Base-by-base conservation (phyloP, 2,113 vertebrate genomes). In the Psittacara wagleri region DNA sequence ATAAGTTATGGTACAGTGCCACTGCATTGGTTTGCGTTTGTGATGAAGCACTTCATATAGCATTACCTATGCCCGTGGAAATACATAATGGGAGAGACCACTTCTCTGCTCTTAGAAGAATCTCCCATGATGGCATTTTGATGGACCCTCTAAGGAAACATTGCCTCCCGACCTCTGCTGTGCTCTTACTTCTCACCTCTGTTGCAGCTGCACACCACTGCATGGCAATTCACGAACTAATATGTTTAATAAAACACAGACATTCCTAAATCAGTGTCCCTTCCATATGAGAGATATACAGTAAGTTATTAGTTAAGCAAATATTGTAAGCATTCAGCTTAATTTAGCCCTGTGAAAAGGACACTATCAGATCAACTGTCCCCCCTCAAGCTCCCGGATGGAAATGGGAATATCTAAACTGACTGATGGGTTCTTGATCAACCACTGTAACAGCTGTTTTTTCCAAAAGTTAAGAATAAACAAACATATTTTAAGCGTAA, bases 1-100 rank as follows among this genome's bases (percentile, higher is more conserved):
- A 95, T 88, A 96, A 95, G 94, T 95, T 72, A 97, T 86, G 73
- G 90, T 82, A 93, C 8, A 0, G 82, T 83, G 79, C 95, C 95
- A 92, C 48, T n/a, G 80, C 92, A 90, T 78, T 84, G 83, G 90
- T 78, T 96, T 94, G 88, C 83, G 79, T 95, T 89, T 81, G 43
- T 88, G 94, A 96, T 94, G 92, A 88, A 96, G 86, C 73, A 55
- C 64, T 96, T 93, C 57, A 64, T 72, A 62, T 28, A 74, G 66
- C 66, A 61, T 61, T 90, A 95, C 90, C 94, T 86, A 84, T 33
- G 76, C 31, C 33, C 2, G 0, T 6, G 44, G 29, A 96, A 95
- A 25, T 64, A 80, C 46, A 3, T 48, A 74, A 73, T 1, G 13
- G 49, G 25, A 92, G 43, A 88, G 37, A 66, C 9, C 24, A 31